A percentile compares a stretch with the other conserved stretches of the same genome.
Conservation (phyloP, 1,140 invertebrate species). For the Philaenus spumarius region DNA sequence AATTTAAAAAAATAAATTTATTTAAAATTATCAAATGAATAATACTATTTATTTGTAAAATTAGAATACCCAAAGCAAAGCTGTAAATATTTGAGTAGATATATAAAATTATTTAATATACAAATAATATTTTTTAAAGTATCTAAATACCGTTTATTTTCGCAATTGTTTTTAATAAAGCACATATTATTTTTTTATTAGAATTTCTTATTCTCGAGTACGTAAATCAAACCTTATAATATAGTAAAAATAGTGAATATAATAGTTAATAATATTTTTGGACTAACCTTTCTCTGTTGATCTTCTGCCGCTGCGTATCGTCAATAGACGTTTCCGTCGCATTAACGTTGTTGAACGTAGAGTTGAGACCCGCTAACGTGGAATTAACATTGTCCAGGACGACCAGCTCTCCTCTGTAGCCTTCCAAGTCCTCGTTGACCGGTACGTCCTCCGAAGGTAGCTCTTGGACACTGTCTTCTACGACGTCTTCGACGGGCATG, state of each 20-base stretch:
- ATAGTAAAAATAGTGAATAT: neutral
- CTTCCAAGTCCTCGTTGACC: neutral
- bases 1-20: too few relatives aligned
- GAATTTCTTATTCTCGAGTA: too few relatives aligned
- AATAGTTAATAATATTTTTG: neutral
- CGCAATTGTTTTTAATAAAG: too few relatives aligned
- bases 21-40: too few relatives aligned
- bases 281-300: constrained; percentile 15
- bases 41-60: too few relatives aligned
- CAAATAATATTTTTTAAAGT: too few relatives aligned
- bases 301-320: constrained; percentile 14
- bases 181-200: too few relatives aligned
- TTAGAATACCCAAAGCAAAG: too few relatives aligned
- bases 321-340: neutral
- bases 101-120: too few relatives aligned
- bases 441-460: neutral
- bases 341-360: neutral
- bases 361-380: neutral
- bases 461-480: constrained; percentile 4
- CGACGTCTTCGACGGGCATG: constrained; percentile 6
- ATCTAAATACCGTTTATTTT: too few relatives aligned
- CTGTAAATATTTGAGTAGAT: too few relatives aligned
- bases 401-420: constrained; percentile 2
- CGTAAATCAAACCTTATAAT: neutral
- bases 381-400: constrained; percentile 5